Conservation (phyloP, 2,888 invertebrate species). For the Stictocephala bisonia region DNA sequence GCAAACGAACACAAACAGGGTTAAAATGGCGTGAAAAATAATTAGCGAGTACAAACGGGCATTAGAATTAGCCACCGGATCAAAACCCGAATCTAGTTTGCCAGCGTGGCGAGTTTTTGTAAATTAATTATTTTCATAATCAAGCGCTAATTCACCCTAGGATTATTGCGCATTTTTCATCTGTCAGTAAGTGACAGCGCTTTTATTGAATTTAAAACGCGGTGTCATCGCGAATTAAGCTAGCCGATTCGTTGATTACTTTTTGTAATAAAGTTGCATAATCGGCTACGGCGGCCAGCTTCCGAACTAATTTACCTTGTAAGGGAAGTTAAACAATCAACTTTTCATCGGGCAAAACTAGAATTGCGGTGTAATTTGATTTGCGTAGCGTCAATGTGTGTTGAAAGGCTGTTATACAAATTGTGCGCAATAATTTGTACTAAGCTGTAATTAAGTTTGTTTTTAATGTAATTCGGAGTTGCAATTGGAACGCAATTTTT, state of each 20-base stretch:
- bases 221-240: too few species aligned
- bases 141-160: constrained; percentile 8
- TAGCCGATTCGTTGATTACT: constrained; percentile 16
- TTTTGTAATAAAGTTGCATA: neutral
- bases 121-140: constrained; percentile 33
- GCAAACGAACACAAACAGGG: constrained; percentile 9
- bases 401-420: too few species aligned
- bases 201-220: neutral
- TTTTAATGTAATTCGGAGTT: too few species aligned
- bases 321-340: too few species aligned
- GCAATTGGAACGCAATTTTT: too few species aligned
- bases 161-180: neutral
- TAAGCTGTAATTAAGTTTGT: too few species aligned
- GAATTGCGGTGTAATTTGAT: too few species aligned
- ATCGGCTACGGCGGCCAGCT: too few species aligned
- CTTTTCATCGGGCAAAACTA: too few species aligned
- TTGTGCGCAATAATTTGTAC: too few species aligned
- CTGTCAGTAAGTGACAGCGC: constrained; percentile 4
- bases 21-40: constrained; percentile 31
- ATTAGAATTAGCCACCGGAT: constrained; percentile 12
- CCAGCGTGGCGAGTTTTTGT: constrained; percentile 4
- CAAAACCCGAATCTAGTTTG: constrained; percentile 27
- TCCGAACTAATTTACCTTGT: too few species aligned
- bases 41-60: constrained; percentile 17
- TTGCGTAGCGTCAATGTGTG: too few species aligned